Evolutionary conservation across 2,888 invertebrate genomes (phyloP), one percentile per base, ranked within the genome.

Genomic region (Dorcus hopei): DNA sequence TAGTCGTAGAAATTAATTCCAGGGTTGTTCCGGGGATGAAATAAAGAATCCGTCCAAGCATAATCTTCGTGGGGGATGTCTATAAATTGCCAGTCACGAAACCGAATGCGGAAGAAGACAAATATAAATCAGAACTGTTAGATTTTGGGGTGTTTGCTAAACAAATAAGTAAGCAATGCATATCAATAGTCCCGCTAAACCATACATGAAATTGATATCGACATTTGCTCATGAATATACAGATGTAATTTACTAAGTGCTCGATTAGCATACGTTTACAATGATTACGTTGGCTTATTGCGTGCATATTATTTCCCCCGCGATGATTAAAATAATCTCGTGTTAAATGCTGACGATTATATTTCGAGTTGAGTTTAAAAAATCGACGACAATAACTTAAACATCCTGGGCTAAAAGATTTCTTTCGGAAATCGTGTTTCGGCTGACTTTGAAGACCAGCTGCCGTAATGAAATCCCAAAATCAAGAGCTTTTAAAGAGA

Each of bases 381-480:
- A 54, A 54, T 54, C 42, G 49, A 54, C 49, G 47, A 54, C 41
- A 42, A 47, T 45, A 23, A 33, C 26, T 7, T 33, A 19, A 19
- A 19, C 19, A 19, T 19, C 19, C 19, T 19, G 19, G 19, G 19
- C 26, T 33, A 33, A 33, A 33, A 33, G 26, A 33, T 33, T 33
- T 7, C 26, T 33, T 33, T 45, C 45, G 45, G 23, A 23, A 45
- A 45, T 11, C 45, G 45, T 45, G 45, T 19, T 45, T 23, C 19
- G 45, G 16, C 45, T 45, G 45, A 45, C 45, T 45, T 16, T 11
- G 9, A 45, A 45, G 45, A 6, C 45, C 14, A 45, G 45, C 45
- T 45, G 66, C 67, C 61, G 59, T 69, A 71, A 70, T 70, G 69
- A 71, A 70, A 69, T 69, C 70, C 68, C 62, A 65, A 70, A 70